A percentile compares a stretch with the other conserved stretches of the same genome.
phyloP scores from a whole-genome alignment of 2,888 invertebrate species.

The Nomada hirtipes region DNA sequence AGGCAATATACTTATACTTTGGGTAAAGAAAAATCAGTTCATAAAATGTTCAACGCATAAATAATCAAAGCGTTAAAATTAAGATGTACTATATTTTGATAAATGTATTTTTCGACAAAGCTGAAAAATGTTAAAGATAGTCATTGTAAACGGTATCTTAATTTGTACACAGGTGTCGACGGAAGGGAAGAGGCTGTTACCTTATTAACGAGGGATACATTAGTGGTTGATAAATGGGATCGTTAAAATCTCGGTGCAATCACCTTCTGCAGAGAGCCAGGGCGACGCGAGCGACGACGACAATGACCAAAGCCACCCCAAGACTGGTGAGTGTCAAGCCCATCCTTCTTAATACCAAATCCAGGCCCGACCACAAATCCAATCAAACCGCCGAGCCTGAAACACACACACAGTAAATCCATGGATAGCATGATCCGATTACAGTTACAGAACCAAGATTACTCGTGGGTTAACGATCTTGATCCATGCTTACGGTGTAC shows the following conservation, averaged over 20 bases:
- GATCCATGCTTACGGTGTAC: conserved; percentile 9
- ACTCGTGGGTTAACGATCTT: conserved; percentile 57
- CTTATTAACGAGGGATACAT: neutral
- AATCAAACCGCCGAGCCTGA: conserved; percentile 66
- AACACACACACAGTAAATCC: conserved; percentile 62
- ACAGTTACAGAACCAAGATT: conserved; percentile 60
- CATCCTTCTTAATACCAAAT: conserved; percentile 72
- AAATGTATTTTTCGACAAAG: neutral
- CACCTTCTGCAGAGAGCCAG: conserved; percentile 79
- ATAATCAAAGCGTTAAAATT: too few species aligned
- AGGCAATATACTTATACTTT: too few species aligned
- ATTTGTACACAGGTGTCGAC: neutral
- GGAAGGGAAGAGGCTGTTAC: neutral
- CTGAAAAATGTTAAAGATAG: neutral
- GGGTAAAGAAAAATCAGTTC: too few species aligned
- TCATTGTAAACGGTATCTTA: neutral
- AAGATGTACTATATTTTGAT: too few species aligned
- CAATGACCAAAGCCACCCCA: conserved; percentile 76
- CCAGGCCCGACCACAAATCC: conserved; percentile 65
- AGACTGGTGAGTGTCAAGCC: conserved; percentile 80
- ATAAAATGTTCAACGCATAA: too few species aligned
- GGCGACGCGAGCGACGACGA: conserved; percentile 75
- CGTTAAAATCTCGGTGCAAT: conserved; percentile 44
- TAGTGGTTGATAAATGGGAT: conserved; percentile 12
- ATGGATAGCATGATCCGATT: conserved; percentile 62